Base-by-base conservation (phyloP, 2,888 invertebrate genomes). In the Malachius bipustulatus region DNA sequence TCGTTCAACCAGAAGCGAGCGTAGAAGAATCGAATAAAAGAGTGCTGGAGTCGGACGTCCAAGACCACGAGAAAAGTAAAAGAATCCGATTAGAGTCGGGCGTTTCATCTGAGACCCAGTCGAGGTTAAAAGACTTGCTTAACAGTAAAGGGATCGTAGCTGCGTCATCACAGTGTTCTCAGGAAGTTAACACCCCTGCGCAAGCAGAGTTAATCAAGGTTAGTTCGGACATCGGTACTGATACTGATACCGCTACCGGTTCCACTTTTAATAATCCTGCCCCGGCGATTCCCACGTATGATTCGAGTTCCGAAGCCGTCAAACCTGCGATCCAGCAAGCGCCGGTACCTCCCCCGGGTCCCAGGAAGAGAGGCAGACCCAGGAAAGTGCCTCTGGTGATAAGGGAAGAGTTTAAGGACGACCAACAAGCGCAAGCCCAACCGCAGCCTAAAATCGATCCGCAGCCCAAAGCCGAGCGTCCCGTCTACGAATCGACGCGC, bases 351-450 rank as follows among this genome's bases (percentile, higher is more conserved):
- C 35, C 47, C 13, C 52, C 57, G 14, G 45, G 54, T 9, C 62
- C 62, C 30, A 57, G 62, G 34, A 60, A 63, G 41, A 59, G 70
- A n/a, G 70, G 70, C 3, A 50, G 70, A 15, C 69, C 70, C 1
- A 56, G 66, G 35, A 66, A 69, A 47, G 51, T 54, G 8, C 60
- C 67, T 16, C 56, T 67, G 30, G 63, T 51, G 45, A 59, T 49
- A 32, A 54, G 57, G 4, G 56, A 57, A 53, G 67, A 48, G 48
- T 62, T 48, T 51, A 61, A 41, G 42, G 55, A 49, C 33, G 47
- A 47, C 29, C 37, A 35, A n/a, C 35, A 29, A 8, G 30, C 28
- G 13, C 35, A 29, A 10, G 29, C 37, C 2, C 30, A 36, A 19
- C 36, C 37, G 14, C 37, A 16, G 4, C 26, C 30, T 19, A 13